Conservation (phyloP, 2,888 invertebrate species). For the Meiosimyza platycephala region DNA sequence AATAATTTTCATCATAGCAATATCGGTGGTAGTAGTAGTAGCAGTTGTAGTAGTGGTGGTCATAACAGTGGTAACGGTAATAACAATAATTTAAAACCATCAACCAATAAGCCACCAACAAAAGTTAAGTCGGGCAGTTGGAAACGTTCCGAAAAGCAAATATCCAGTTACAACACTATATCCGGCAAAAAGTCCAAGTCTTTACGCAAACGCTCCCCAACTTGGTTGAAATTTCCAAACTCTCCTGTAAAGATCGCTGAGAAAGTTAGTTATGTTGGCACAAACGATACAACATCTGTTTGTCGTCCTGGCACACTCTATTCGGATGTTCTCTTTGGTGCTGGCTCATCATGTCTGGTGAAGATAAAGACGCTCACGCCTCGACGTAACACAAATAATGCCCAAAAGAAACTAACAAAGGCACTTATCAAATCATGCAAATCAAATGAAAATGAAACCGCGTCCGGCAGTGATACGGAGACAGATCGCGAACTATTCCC, state of each 20-base stretch:
- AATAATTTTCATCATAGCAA: background rate
- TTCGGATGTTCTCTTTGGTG: conserved; percentile 51
- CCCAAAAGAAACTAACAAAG: conserved; percentile 46
- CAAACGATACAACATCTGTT: conserved; percentile 41
- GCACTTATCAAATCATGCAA: conserved; percentile 42
- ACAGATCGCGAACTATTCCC: conserved; percentile 42
- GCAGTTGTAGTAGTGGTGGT: background rate
- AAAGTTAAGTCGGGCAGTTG: conserved; percentile 50
- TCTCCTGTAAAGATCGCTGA: conserved; percentile 39
- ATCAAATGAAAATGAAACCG: conserved; percentile 26
- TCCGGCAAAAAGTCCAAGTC: conserved; percentile 45
- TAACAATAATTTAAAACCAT: background rate
- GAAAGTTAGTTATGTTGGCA: conserved; percentile 34
- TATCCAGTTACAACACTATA: conserved; percentile 40
- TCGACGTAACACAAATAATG: conserved; percentile 33
- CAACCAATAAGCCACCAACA: conserved; percentile 34
- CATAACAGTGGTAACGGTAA: conserved; percentile 13
- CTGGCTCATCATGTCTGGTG: conserved; percentile 45
- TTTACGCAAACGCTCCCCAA: conserved; percentile 45
- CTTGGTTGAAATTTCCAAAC: conserved; percentile 46
- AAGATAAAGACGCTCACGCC: conserved; percentile 47
- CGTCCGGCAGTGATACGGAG: conserved; percentile 40
- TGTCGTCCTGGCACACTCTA: conserved; percentile 51
- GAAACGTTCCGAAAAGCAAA: conserved; percentile 49
- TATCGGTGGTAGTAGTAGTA: background rate